Conservation (phyloP, 1,140 invertebrate species). For the Streblospio benedicti region DNA sequence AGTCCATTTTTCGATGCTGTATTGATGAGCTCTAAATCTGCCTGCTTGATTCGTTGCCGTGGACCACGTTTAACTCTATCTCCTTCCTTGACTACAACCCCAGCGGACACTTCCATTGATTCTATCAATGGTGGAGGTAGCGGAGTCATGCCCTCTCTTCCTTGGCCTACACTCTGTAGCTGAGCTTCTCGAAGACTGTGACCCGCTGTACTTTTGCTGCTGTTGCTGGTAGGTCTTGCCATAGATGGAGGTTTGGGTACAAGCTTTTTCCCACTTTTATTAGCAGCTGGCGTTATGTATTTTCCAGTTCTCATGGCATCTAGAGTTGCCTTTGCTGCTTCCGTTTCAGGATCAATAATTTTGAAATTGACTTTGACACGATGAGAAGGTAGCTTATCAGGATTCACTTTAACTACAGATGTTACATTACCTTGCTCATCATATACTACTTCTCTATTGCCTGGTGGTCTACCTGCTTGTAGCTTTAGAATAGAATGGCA, state of each 20-base stretch:
- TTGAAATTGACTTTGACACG: constrained; percentile 39
- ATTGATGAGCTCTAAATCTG: neutral
- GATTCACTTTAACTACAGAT: constrained; percentile 34
- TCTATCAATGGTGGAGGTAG: constrained; percentile 27
- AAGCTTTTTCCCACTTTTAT: too few relatives aligned
- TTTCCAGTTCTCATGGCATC: constrained; percentile 40
- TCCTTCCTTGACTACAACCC: constrained; percentile 37
- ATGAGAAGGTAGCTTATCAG: constrained; percentile 38
- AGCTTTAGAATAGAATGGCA: constrained; percentile 40
- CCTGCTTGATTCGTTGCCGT: neutral
- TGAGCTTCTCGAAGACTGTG: too few relatives aligned
- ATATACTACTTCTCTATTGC: constrained; percentile 41
- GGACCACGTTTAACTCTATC: constrained; percentile 37
- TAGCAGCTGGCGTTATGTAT: too few relatives aligned
- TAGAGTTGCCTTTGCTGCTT: constrained; percentile 37
- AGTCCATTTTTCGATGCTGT: neutral
- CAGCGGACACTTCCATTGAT: constrained; percentile 36
- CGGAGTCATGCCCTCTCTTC: neutral
- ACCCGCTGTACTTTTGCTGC: too few relatives aligned
- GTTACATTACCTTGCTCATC: constrained; percentile 43
- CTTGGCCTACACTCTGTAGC: neutral
- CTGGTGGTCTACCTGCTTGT: constrained; percentile 38
- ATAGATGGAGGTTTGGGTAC: too few relatives aligned
- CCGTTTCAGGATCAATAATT: constrained; percentile 36
- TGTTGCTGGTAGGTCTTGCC: too few relatives aligned